These are phyloP conservation scores for Procambarus clarkii DNA, from an alignment of 1,140 invertebrate genomes.

Conservation along the genomic window DNA sequence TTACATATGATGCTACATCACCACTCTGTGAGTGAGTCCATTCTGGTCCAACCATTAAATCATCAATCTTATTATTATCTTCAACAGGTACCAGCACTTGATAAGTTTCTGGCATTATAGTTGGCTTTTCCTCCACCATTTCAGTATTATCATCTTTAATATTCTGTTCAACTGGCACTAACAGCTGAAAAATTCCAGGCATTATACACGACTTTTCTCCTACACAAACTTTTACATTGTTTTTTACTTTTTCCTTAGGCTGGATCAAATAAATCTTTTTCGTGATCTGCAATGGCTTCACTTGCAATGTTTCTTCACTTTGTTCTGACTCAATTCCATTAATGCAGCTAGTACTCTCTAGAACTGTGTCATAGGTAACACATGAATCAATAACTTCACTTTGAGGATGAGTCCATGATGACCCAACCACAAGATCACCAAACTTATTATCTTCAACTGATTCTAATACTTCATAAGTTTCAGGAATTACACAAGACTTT, in stretches of 20 bases:
- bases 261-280: not conserved
- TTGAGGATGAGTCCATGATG: not conserved
- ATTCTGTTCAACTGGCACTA: conserved; percentile 6
- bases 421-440: not conserved
- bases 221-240: not conserved
- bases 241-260: not conserved
- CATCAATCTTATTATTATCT: not conserved
- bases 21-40: not conserved
- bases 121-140: not conserved
- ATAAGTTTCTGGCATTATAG: not conserved
- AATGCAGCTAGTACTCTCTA: not conserved
- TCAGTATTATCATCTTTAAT: not conserved
- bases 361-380: not conserved
- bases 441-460: not conserved
- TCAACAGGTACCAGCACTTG: not conserved
- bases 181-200: not conserved
- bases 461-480: not conserved
- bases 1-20: conserved; percentile 6
- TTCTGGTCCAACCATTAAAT: not conserved
- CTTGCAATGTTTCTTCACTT: not conserved
- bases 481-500: not conserved
- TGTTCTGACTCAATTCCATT: not conserved
- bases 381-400: not conserved
- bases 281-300: not conserved
- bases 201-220: not conserved